Evolutionary conservation across 2,888 invertebrate species (phyloP).

Genomic region (Epiblema foenella): DNA sequence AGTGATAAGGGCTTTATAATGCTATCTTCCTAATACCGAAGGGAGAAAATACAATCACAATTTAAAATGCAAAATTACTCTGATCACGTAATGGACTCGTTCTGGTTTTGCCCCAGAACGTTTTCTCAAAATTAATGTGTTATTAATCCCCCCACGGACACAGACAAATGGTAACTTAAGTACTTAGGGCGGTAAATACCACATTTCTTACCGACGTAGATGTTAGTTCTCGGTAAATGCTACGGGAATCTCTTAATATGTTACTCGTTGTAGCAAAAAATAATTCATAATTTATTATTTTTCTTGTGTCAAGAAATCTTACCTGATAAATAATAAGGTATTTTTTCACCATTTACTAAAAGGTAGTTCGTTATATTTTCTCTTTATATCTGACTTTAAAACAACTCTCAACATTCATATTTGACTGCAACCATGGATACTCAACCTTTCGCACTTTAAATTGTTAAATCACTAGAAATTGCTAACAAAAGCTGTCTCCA

Average conservation of each 20-base stretch:
- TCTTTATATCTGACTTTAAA: background rate
- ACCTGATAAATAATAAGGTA: no score
- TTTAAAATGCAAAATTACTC: conserved; percentile 25
- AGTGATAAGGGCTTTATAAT: no score
- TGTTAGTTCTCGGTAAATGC: background rate
- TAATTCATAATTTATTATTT: no score
- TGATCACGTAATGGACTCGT: conserved; percentile 32
- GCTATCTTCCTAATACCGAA: background rate
- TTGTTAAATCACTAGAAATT: conserved; percentile 33
- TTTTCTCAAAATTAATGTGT: conserved; percentile 25
- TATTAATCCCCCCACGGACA: conserved; percentile 31
- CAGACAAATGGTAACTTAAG: conserved; percentile 24
- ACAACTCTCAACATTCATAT: background rate
- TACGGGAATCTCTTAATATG: background rate
- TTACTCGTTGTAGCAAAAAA: background rate
- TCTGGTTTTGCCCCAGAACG: conserved; percentile 24
- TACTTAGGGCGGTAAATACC: conserved; percentile 14
- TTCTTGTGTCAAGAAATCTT: no score
- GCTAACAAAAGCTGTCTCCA: conserved; percentile 44
- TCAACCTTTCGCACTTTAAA: conserved; percentile 16
- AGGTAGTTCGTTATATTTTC: background rate
- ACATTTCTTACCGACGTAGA: conserved; percentile 5
- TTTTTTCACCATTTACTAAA: no score
- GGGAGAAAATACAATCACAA: conserved; percentile 10
- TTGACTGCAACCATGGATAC: background rate